Percentiles rank a stretch among this genome's conserved stretches.
These are phyloP conservation scores for Drosophila borealis DNA, from an alignment of 2,888 invertebrate genomes.

Conservation along the genomic window DNA sequence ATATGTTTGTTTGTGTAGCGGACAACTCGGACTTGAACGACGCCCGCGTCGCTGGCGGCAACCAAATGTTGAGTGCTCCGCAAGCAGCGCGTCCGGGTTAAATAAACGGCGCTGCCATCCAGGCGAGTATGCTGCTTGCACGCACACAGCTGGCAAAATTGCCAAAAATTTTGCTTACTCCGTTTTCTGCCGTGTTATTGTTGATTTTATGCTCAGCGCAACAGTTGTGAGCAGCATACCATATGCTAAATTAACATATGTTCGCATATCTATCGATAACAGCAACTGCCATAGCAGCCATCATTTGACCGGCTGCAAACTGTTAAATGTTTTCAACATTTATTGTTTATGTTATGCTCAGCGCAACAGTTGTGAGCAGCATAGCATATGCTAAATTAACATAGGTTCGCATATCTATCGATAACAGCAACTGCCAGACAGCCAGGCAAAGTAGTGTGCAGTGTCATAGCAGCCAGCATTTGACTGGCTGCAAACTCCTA, in stretches of 20 bases:
- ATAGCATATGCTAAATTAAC: slow-evolving; percentile 2
- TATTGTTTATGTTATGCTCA: neutral
- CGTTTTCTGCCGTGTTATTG: no score
- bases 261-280: slow-evolving; percentile 28
- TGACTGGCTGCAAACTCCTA: neutral
- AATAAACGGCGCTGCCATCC: slow-evolving; percentile 24
- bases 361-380: slow-evolving; percentile 37
- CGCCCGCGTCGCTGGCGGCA: slow-evolving; percentile 37
- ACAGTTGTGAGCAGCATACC: slow-evolving; percentile 40
- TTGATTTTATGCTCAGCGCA: neutral
- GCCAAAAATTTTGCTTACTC: no score
- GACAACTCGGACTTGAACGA: slow-evolving; percentile 10
- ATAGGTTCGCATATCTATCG: slow-evolving; percentile 19
- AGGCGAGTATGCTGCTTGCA: slow-evolving; percentile 31
- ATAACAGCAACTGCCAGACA: slow-evolving; percentile 16
- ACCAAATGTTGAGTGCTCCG: slow-evolving; percentile 28
- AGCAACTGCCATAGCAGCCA: slow-evolving; percentile 27
- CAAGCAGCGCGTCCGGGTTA: slow-evolving; percentile 19
- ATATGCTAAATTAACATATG: neutral
- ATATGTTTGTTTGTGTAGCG: slow-evolving; percentile 1
- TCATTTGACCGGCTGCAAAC: neutral
- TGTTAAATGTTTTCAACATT: no score
- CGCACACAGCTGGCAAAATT: slow-evolving; percentile 5
- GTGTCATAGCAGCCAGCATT: neutral
- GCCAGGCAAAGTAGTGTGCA: no score